Conservation (phyloP, 2,888 invertebrate genomes). For the Pseudococcus jackbeardsleyi region DNA sequence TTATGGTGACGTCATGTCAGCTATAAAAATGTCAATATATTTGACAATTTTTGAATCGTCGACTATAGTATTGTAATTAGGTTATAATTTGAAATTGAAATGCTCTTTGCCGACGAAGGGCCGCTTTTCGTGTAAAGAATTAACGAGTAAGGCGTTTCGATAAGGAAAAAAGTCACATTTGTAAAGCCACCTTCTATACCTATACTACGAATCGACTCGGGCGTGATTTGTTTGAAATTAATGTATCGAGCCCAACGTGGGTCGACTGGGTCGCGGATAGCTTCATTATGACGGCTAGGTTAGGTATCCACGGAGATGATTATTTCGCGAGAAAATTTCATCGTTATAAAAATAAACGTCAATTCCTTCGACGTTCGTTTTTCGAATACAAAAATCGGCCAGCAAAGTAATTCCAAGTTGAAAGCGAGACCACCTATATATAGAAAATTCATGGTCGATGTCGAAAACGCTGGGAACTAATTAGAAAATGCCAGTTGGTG, state of each 20-base stretch:
- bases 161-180: conserved; percentile 6
- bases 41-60: conserved; percentile 4
- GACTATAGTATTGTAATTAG: conserved; percentile 21
- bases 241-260: neutral
- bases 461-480: neutral
- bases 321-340: neutral
- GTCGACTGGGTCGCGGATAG: neutral
- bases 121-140: conserved; percentile 7
- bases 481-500: neutral
- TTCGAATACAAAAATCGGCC: neutral
- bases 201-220: neutral
- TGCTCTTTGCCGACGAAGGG: neutral
- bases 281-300: neutral
- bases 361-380: neutral
- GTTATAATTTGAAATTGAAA: conserved; percentile 47
- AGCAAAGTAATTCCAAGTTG: neutral
- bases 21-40: conserved; percentile 23
- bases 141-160: conserved; percentile 36
- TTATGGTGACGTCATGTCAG: conserved; percentile 16
- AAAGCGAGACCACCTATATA: neutral
- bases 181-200: neutral
- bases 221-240: conserved; percentile 7
- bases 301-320: neutral
- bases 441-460: neutral
- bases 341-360: neutral